These are phyloP conservation scores for Bungarus multicinctus DNA, from an alignment of 2,113 vertebrate species.

Conservation along the genomic window DNA sequence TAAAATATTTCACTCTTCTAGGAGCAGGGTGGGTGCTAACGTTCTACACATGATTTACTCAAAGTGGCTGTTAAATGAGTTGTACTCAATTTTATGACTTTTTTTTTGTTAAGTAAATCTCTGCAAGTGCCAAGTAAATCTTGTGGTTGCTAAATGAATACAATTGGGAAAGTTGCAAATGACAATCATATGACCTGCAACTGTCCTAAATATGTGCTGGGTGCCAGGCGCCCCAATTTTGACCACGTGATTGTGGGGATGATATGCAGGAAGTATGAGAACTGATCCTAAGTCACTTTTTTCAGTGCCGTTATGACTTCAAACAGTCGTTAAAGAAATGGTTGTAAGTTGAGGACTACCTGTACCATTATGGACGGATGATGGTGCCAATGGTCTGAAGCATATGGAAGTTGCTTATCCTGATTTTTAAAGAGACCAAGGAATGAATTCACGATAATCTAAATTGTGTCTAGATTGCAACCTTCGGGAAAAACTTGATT, in stretches of 20 bases:
- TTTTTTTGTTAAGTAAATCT: neutral
- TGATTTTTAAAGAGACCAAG: neutral
- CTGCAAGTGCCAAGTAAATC: neutral
- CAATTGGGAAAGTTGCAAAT: neutral
- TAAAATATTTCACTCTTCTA: too few species aligned
- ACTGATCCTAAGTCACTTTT: neutral
- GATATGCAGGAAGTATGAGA: neutral
- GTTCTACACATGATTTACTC: neutral
- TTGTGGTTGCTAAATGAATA: neutral
- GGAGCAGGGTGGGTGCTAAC: too few species aligned
- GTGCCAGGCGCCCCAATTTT: neutral
- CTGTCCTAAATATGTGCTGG: too few species aligned
- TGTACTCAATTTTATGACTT: neutral
- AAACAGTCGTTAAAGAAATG: too few species aligned
- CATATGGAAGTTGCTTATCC: neutral
- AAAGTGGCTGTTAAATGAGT: neutral
- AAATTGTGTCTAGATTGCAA: neutral
- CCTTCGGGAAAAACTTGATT: neutral
- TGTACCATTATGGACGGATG: neutral
- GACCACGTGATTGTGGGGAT: neutral
- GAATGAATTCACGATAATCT: neutral
- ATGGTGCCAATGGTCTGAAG: neutral
- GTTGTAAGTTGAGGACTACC: neutral
- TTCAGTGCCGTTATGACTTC: neutral
- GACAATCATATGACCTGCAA: neutral